Base-by-base conservation (phyloP, 2,888 invertebrate species). In the Xiphydria camelus region DNA sequence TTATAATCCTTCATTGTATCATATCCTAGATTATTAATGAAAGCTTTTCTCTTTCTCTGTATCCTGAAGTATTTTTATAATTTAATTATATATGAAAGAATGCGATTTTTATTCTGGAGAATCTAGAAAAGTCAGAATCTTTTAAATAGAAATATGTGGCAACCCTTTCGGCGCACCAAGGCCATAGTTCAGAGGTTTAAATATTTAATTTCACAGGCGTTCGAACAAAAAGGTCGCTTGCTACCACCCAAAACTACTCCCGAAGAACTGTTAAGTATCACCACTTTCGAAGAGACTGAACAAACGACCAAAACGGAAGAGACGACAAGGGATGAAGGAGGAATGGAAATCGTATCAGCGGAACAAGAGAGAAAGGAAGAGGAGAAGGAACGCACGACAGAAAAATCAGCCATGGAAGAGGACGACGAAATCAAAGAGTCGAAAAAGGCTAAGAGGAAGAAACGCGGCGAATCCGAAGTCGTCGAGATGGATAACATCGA, bases 221-320 rank as follows among this genome's bases (percentile, higher is more conserved):
- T 91, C 66, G 82, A 83, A n/a, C 82, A 83, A 59, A 85, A 88
- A 70, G 88, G 88, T 6, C 87, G 86, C 59, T 85, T 87, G 51
- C 76, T 92, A 32, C 83, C 87, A 0, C 82, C 83, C 0, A 79
- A 83, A 51, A 84, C 85, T 66, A 82, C 85, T 39, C 90, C 91
- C 0, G 83, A 85, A 37, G 82, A 88, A 23, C 76, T 92, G 6
- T 78, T 83, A 39, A 91, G 91, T 51, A 85, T 91, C 38, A 82
- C 82, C 55, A 85, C 88, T 50, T 89, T 82, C 57, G 82, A 84
- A 25, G 76, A 77, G 10, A 4, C 14, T 29, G 45, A 51, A 20
- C 61, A 12, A 58, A 61, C 33, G 64, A 73, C 42, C 59, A 68
- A 47, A 42, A 59, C 2, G 7, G 45, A 38, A 26, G 51, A 51